Evolutionary conservation across 2,797 vertebrate genomes (phyloP).

Genomic region (Falco peregrinus): DNA sequence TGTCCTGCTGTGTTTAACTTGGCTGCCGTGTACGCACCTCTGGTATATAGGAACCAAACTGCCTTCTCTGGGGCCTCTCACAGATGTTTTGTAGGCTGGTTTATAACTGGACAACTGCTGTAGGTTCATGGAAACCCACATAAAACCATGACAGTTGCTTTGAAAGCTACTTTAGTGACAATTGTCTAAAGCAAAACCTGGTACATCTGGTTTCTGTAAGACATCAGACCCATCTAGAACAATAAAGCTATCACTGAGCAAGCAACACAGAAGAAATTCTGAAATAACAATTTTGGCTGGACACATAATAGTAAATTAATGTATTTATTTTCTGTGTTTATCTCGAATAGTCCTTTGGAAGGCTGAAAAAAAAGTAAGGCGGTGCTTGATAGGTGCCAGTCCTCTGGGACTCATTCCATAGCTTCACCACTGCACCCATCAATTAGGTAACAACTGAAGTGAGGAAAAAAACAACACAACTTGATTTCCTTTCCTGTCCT

Average conservation of each 20-base stretch:
- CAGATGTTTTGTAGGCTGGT: not conserved
- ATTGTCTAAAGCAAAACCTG: not conserved
- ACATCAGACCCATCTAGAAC: not conserved
- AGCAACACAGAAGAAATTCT: not conserved
- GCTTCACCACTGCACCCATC: not conserved
- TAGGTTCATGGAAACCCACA: not conserved
- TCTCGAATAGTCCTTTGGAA: not conserved
- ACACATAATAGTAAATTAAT: not conserved
- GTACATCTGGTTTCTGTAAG: not conserved
- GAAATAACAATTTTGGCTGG: not conserved
- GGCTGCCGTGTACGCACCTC: not conserved
- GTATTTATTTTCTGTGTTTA: not conserved
- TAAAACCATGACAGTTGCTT: not conserved
- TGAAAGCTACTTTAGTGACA: not conserved
- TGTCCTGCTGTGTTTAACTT: not conserved
- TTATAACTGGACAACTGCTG: conserved; percentile 15
- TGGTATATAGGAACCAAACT: not conserved
- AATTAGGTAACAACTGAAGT: not conserved
- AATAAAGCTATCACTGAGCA: not conserved
- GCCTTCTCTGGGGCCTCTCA: not conserved
- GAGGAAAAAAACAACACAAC: not conserved
- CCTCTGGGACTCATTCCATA: not conserved
- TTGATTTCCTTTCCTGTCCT: not conserved
- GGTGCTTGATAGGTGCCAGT: not conserved
- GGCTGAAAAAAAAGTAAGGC: not conserved